Conservation (phyloP, 2,888 invertebrate genomes). For the Lepidocyrtoides sp. region DNA sequence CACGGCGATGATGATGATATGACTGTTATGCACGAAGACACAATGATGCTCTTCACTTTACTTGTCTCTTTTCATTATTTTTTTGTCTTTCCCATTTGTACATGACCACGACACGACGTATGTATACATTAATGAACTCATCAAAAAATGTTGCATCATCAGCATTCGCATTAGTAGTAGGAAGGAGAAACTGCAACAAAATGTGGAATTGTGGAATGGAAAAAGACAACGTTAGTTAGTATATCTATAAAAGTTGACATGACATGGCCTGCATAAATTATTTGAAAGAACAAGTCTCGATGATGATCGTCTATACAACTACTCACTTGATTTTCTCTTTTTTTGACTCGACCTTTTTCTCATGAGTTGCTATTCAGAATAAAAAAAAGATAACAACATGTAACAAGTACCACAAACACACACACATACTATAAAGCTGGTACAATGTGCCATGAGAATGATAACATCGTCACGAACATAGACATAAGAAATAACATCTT, state of each 20-base stretch:
- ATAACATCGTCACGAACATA: not conserved
- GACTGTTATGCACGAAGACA: conserved; percentile 37
- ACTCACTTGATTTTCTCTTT: not conserved
- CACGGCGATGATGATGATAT: conserved; percentile 9
- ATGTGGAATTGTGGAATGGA: not conserved
- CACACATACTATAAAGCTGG: too few species aligned
- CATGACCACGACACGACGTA: not conserved
- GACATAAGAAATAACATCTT: not conserved
- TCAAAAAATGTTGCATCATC: conserved; percentile 3
- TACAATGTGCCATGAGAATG: not conserved
- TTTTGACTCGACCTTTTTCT: not conserved
- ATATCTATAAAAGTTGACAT: conserved; percentile 39
- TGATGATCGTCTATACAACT: too few species aligned
- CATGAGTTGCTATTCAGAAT: not conserved
- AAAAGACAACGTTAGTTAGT: not conserved
- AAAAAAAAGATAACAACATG: not conserved
- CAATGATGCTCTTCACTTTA: not conserved
- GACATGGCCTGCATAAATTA: conserved; percentile 48
- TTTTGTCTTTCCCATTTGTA: not conserved
- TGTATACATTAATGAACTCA: conserved; percentile 17
- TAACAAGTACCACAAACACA: too few species aligned
- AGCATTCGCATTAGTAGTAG: too few species aligned
- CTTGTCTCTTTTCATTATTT: not conserved
- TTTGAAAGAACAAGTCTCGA: not conserved
- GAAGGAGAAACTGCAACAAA: not conserved